Conservation (phyloP, 2,888 invertebrate species). For the Xestoiulus laeticollis region DNA sequence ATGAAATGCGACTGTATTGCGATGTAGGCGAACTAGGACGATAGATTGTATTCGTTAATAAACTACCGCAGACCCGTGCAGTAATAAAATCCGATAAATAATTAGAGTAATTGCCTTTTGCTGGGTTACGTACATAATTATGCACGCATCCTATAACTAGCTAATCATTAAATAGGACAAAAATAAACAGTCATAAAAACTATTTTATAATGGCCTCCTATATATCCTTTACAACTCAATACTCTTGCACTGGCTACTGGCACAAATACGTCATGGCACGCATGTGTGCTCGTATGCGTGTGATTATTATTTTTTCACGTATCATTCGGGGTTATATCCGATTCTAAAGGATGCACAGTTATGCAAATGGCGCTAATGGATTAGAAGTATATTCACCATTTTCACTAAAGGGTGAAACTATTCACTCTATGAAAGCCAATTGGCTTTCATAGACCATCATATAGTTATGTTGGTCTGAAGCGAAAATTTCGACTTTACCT, state of each 20-base stretch:
- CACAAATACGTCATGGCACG: constrained; percentile 13
- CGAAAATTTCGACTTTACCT: too few species aligned
- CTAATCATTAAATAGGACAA: constrained; percentile 17
- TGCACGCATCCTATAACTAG: constrained; percentile 34
- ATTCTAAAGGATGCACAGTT: too few species aligned
- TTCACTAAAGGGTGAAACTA: too few species aligned
- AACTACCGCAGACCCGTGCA: not conserved
- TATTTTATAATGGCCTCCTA: not conserved
- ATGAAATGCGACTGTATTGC: not conserved
- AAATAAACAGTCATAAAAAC: constrained; percentile 27
- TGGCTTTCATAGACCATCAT: too few species aligned
- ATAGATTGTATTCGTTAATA: not conserved
- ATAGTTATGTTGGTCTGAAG: too few species aligned
- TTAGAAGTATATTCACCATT: too few species aligned
- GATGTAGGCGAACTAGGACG: not conserved
- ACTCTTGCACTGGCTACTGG: not conserved
- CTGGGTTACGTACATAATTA: not conserved
- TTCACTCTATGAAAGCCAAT: too few species aligned
- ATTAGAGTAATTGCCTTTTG: constrained; percentile 34
- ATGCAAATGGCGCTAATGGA: too few species aligned
- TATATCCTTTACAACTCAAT: not conserved
- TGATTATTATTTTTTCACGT: too few species aligned
- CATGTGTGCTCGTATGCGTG: not conserved
- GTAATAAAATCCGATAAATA: constrained; percentile 29
- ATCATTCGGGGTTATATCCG: too few species aligned